phyloP scores from a whole-genome alignment of 2,113 vertebrate species.

The Hucho hucho region DNA sequence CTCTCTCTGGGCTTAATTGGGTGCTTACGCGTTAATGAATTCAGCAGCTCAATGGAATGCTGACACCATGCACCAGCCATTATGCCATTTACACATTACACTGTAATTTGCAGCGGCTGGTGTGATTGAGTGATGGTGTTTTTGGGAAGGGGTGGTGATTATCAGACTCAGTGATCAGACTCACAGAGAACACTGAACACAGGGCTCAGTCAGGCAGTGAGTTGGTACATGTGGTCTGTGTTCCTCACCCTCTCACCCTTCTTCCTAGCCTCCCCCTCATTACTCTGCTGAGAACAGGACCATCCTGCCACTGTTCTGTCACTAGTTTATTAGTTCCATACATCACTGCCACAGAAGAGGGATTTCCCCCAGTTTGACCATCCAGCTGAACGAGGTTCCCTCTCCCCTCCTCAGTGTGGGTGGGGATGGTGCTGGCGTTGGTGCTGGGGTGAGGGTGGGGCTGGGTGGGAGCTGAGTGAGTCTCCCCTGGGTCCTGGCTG shows the following conservation, averaged over 20 bases:
- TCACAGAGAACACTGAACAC: not conserved
- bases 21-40: conserved; percentile 64
- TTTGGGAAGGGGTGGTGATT: not conserved
- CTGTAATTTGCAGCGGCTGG: conserved; percentile 43
- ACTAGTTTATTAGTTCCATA: conserved; percentile 58
- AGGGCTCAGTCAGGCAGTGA: not conserved
- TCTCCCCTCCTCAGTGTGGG: not conserved
- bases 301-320: conserved; percentile 38
- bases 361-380: conserved; percentile 21
- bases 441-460: not conserved
- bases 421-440: not conserved
- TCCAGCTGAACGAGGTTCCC: not conserved
- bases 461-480: not conserved
- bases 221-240: conserved; percentile 1
- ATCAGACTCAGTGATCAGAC: not conserved
- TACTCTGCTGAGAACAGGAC: conserved; percentile 1
- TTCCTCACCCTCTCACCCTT: not conserved
- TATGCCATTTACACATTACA: conserved; percentile 57
- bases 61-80: conserved; percentile 44
- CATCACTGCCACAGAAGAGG: conserved; percentile 38
- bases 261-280: not conserved
- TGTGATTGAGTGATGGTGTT: not conserved
- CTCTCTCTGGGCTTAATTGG: conserved; percentile 62
- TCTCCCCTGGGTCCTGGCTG: conserved; percentile 27
- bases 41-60: conserved; percentile 50